phyloP scores from a whole-genome alignment of 2,888 invertebrate genomes.

The Euzetes globulus region DNA sequence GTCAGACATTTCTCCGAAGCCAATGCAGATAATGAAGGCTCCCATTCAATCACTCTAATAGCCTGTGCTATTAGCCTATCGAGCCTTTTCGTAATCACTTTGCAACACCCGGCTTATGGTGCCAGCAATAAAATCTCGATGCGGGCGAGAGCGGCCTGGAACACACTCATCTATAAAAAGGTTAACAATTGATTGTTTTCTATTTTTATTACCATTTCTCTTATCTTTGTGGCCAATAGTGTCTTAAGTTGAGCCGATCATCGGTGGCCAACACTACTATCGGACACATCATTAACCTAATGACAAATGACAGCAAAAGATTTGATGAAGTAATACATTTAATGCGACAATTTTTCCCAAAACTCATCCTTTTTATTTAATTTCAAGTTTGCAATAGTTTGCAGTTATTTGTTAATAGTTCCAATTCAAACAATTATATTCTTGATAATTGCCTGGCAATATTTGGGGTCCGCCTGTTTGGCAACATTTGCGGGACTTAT shows the following conservation, averaged over 20 bases:
- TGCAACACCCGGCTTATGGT: constrained; percentile 82
- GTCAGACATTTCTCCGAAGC: constrained; percentile 48
- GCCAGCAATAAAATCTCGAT: constrained; percentile 68
- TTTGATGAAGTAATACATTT: constrained; percentile 58
- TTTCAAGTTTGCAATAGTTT: constrained; percentile 2
- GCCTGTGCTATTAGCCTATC: constrained; percentile 65
- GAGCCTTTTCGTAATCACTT: constrained; percentile 62
- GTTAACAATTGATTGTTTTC: constrained; percentile 13
- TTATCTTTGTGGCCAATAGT: neutral
- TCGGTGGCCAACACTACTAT: constrained; percentile 76
- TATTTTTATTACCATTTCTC: neutral
- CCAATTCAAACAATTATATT: constrained; percentile 29
- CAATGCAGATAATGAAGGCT: neutral
- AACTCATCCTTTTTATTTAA: neutral
- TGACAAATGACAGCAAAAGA: constrained; percentile 86
- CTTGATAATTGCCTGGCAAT: constrained; percentile 10
- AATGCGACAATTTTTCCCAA: neutral
- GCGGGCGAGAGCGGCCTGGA: constrained; percentile 73
- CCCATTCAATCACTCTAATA: neutral
- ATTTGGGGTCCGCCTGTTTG: constrained; percentile 53
- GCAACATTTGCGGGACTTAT: constrained; percentile 79
- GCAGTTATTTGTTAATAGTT: constrained; percentile 13
- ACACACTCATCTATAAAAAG: constrained; percentile 76
- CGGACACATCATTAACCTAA: constrained; percentile 85
- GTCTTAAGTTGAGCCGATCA: constrained; percentile 57